Evolutionary conservation across 2,113 vertebrate species (phyloP).

Genomic region (Eudorcas thomsonii): DNA sequence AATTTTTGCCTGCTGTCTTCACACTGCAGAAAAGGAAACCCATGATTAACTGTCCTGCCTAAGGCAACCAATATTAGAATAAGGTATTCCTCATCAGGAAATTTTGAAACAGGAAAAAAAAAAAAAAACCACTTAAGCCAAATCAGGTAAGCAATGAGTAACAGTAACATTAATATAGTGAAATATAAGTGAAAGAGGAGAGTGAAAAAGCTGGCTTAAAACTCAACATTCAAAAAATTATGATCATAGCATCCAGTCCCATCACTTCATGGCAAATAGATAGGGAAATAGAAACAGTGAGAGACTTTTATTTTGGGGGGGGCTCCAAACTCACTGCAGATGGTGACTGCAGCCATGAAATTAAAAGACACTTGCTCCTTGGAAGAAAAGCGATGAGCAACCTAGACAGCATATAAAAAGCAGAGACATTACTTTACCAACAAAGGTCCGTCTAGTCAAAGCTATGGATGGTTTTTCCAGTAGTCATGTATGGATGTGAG

Average conservation of each 20-base stretch:
- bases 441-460: background rate
- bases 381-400: background rate
- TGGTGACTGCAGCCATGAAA: background rate
- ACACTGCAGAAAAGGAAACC: background rate
- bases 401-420: background rate
- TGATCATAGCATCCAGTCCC: background rate
- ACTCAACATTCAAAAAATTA: background rate
- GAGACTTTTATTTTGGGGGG: background rate
- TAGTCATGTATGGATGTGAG: background rate
- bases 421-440: background rate
- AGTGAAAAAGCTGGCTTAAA: background rate
- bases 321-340: background rate
- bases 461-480: background rate
- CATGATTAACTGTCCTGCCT: background rate
- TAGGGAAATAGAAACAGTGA: background rate
- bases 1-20: background rate
- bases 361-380: background rate
- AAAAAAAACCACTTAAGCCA: background rate
- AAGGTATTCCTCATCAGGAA: background rate
- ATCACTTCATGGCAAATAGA: background rate
- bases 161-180: background rate
- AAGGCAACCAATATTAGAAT: background rate
- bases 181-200: background rate
- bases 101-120: background rate
- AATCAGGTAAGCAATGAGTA: background rate